Evolutionary conservation across 2,888 invertebrate species (phyloP), one percentile per base, ranked within the genome.

Genomic region (Cenopis cana): DNA sequence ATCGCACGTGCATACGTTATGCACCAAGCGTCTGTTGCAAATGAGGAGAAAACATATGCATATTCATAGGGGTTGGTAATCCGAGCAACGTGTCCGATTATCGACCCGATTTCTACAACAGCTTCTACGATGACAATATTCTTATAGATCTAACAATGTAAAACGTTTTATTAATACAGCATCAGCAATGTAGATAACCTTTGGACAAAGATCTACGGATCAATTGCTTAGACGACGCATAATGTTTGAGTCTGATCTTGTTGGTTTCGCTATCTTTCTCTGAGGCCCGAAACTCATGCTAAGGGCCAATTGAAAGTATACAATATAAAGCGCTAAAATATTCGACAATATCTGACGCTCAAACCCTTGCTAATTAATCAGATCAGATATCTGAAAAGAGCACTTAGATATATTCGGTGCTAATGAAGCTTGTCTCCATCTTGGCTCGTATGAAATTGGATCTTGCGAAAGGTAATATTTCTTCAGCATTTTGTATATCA

Each of bases 1-100:
- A 62, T 38, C n/a, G 33, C 55, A 69, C 49, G 54, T 33, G 60
- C 54, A 60, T 54, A 60, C 49, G 54, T 55, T 49, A 65, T 66
- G 66, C 66, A 60, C 59, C 62, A 18, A 12, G 59, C 50, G 56
- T 38, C 12, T 54, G 17, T 38, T 66, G 66, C 70, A 66, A 70
- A 70, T 69, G 69, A 54, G 50, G 70, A 60, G 66, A 70, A 70
- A 70, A 70, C 49, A 70, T 59, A 54, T 65, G 57, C 46, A 69
- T 69, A 64, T 68, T 46, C 57, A 69, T 65, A 65, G 24, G 61
- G 57, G 65, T 55, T 46, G 60, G 46, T 66, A 65, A 70, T 55
- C 59, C 59, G 52, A 54, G 59, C 52, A 68, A 29, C 24, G 36
- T n/a, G 59, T 59, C 46, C 57, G 65, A 70, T 65, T 17, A 69